Conservation (phyloP, 2,888 invertebrate species). For the Drosophila merina region DNA sequence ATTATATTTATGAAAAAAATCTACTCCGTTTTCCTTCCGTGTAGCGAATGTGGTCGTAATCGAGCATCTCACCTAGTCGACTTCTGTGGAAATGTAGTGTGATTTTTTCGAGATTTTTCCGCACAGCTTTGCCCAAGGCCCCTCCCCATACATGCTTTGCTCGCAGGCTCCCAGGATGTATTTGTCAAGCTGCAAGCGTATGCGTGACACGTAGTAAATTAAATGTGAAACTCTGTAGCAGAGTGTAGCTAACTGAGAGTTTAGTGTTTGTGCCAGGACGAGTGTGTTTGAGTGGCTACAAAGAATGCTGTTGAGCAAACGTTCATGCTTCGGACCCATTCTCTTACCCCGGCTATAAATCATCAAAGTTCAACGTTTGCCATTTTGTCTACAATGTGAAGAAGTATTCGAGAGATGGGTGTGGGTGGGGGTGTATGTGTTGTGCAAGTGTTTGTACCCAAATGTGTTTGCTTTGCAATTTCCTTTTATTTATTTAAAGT, state of each 20-base stretch:
- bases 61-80: constrained; percentile 41
- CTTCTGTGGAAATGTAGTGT: constrained; percentile 35
- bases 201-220: constrained; percentile 75
- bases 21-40: too few species aligned
- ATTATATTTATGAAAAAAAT: background rate
- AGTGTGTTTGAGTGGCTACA: constrained; percentile 41
- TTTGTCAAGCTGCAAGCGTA: constrained; percentile 72
- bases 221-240: constrained; percentile 64
- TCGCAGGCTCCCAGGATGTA: constrained; percentile 31
- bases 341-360: constrained; percentile 52
- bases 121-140: constrained; percentile 1
- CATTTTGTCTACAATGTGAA: constrained; percentile 53
- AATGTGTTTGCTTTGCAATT: constrained; percentile 78
- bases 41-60: constrained; percentile 8
- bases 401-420: constrained; percentile 18
- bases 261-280: constrained; percentile 24
- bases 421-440: constrained; percentile 10
- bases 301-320: constrained; percentile 40
- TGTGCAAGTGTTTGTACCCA: constrained; percentile 48
- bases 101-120: constrained; percentile 29
- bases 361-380: constrained; percentile 73
- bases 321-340: constrained; percentile 1
- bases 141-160: background rate
- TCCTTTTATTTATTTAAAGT: constrained; percentile 75
- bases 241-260: constrained; percentile 50